A percentile compares a stretch with the other conserved stretches of the same genome.
Evolutionary conservation across 2,888 invertebrate species (phyloP).

Genomic region (Papilio gigon): DNA sequence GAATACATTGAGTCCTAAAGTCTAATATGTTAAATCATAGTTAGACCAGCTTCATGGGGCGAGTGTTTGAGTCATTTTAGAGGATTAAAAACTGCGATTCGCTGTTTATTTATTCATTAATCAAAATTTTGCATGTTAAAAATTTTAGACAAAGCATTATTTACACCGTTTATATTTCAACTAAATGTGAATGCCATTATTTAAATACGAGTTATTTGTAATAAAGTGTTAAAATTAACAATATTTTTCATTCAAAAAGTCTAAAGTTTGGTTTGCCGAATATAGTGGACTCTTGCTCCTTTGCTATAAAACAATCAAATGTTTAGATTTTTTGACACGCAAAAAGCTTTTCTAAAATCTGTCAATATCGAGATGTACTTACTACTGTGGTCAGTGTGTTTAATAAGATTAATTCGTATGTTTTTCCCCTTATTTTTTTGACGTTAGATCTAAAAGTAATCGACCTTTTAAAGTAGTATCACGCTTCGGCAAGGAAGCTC

Average conservation of each 20-base stretch:
- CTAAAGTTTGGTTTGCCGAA: background rate
- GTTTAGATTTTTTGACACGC: too few species aligned
- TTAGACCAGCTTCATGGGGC: background rate
- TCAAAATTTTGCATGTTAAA: background rate
- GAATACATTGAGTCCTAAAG: too few species aligned
- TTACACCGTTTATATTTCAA: background rate
- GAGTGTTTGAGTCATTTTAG: background rate
- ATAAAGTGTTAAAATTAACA: conserved; percentile 1
- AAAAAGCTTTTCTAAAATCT: too few species aligned
- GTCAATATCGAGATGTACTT: too few species aligned
- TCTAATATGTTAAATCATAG: too few species aligned
- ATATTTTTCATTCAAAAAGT: background rate
- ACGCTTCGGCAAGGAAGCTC: conserved; percentile 33
- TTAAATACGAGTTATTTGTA: conserved; percentile 8
- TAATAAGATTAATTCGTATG: background rate
- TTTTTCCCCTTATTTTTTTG: background rate
- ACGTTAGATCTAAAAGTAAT: background rate
- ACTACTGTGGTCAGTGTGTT: background rate
- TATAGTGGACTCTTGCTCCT: too few species aligned
- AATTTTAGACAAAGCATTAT: background rate
- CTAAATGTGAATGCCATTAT: conserved; percentile 13
- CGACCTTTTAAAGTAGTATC: conserved; percentile 27
- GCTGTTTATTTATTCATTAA: too few species aligned
- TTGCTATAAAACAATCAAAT: too few species aligned
- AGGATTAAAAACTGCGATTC: background rate